Evolutionary conservation across 2,888 invertebrate genomes (phyloP).

Genomic region (Cephus sareptanus): DNA sequence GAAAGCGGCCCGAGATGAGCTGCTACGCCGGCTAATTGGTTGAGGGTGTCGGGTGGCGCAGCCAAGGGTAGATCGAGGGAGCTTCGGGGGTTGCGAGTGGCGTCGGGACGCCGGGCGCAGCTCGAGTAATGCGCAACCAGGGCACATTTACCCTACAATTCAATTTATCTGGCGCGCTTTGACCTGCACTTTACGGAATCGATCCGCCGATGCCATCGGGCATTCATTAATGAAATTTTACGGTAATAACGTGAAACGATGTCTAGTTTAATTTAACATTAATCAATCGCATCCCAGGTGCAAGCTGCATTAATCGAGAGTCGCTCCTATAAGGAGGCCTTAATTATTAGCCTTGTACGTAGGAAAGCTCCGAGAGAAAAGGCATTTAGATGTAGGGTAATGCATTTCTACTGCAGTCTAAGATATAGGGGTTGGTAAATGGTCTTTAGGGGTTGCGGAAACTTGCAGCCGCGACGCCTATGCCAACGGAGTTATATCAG

Average conservation of each 20-base stretch:
- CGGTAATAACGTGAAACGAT: background rate
- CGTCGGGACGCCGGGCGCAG: constrained; percentile 4
- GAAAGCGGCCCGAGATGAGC: constrained; percentile 32
- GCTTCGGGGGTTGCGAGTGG: constrained; percentile 15
- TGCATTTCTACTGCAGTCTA: background rate
- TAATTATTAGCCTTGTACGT: background rate
- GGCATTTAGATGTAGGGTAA: background rate
- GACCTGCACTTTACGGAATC: background rate
- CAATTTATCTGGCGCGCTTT: background rate
- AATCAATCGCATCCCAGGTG: background rate
- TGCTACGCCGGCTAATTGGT: background rate
- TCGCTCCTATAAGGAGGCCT: background rate
- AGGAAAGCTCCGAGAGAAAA: background rate
- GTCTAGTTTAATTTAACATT: background rate
- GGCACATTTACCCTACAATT: background rate
- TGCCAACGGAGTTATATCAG: background rate
- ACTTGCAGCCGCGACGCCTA: background rate
- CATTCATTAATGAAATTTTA: background rate
- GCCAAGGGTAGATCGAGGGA: constrained; percentile 19
- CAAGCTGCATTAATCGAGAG: background rate
- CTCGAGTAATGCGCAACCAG: constrained; percentile 1
- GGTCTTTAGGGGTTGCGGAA: background rate
- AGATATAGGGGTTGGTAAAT: background rate
- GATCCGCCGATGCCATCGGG: background rate
- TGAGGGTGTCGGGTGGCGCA: background rate